These are phyloP conservation scores for Cygnus buccinator DNA, from an alignment of 2,113 vertebrate genomes.

Conservation along the genomic window DNA sequence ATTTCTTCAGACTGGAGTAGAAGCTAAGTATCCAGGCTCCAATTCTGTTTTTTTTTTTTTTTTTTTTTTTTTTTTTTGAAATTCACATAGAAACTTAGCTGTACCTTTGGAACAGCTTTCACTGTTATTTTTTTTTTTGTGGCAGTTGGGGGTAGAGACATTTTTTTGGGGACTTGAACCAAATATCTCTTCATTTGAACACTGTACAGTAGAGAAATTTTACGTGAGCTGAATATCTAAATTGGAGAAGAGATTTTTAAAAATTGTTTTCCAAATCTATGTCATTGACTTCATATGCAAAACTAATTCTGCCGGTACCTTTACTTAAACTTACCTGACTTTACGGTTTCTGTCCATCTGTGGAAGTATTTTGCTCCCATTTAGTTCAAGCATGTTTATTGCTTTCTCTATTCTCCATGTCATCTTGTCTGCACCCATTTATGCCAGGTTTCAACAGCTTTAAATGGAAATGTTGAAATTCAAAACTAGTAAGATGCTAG, in stretches of 20 bases:
- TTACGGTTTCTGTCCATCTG: neutral
- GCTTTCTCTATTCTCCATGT: neutral
- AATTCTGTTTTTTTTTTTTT: too few relatives aligned
- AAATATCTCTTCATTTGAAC: neutral
- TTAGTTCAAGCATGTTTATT: neutral
- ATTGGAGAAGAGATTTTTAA: neutral
- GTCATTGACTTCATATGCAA: neutral
- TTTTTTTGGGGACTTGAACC: neutral
- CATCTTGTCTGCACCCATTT: neutral
- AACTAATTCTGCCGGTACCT: neutral
- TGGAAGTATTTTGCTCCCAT: neutral
- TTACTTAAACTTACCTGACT: neutral
- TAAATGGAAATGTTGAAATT: neutral
- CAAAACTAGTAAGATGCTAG: neutral
- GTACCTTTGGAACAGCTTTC: neutral
- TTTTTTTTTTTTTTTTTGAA: too few relatives aligned
- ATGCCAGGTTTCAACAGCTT: neutral
- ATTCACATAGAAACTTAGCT: neutral
- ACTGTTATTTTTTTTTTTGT: neutral
- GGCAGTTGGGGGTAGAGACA: neutral
- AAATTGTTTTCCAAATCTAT: too few relatives aligned
- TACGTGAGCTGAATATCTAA: neutral
- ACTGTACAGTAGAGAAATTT: neutral
- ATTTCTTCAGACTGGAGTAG: neutral
- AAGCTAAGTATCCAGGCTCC: neutral